Conservation (phyloP, 2,797 vertebrate species). For the Setipinna tenuifilis region DNA sequence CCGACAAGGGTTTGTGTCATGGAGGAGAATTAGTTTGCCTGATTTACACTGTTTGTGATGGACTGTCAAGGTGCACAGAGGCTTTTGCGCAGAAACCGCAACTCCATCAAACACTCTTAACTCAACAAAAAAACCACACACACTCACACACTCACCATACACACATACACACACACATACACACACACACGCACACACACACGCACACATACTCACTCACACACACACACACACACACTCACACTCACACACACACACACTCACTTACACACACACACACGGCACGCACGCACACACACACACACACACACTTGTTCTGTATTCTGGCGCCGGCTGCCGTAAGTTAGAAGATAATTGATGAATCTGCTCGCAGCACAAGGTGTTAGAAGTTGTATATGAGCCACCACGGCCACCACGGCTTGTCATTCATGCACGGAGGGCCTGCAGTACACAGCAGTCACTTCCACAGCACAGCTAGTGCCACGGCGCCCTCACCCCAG, state of each 20-base stretch:
- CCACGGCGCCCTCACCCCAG: no score
- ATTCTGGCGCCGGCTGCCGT: background rate
- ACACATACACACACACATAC: background rate
- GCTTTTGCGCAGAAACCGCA: background rate
- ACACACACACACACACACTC: no score
- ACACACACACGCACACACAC: background rate
- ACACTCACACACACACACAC: no score
- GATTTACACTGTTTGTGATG: background rate
- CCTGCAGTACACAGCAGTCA: background rate
- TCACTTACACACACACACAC: no score
- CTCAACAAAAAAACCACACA: conserved; percentile 7
- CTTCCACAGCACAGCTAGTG: no score
- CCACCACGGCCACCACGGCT: no score
- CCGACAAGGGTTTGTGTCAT: conserved; percentile 11
- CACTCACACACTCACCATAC: background rate
- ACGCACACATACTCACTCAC: no score
- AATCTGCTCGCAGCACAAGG: background rate
- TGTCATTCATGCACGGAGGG: conserved; percentile 3
- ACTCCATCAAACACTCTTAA: conserved; percentile 8
- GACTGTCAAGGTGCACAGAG: background rate
- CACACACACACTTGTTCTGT: no score
- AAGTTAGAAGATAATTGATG: background rate
- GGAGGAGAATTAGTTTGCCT: conserved; percentile 2
- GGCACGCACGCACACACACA: no score
- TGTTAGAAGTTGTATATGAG: background rate